These are phyloP conservation scores for Heptranchias perlo DNA, from an alignment of 2,113 vertebrate species.

Conservation along the genomic window DNA sequence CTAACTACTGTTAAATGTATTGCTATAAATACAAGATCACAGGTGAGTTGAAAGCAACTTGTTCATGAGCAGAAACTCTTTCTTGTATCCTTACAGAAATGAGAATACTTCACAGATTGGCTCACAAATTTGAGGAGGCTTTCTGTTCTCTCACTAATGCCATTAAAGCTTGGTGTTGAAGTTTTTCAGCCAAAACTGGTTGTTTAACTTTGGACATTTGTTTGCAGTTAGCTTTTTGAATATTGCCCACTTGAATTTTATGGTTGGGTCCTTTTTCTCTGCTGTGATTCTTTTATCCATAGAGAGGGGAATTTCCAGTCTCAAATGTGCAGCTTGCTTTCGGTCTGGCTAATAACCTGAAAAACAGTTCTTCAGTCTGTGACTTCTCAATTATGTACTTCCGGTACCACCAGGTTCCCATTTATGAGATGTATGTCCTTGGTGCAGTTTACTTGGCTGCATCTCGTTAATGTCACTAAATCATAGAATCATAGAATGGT, in stretches of 20 bases:
- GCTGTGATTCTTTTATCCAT: not conserved
- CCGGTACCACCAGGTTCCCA: not conserved
- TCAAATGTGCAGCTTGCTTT: not conserved
- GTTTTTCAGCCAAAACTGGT: not conserved
- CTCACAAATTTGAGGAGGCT: not conserved
- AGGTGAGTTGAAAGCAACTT: not conserved
- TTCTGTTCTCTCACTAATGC: not conserved
- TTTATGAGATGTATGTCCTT: not conserved
- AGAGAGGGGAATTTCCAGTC: not conserved
- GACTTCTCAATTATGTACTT: too few relatives aligned
- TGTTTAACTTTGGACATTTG: not conserved
- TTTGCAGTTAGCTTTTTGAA: not conserved
- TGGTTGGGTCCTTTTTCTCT: not conserved
- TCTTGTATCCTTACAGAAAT: not conserved
- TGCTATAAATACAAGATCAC: not conserved
- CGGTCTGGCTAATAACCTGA: not conserved
- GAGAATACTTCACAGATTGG: not conserved
- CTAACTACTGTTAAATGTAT: not conserved
- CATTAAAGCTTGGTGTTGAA: not conserved
- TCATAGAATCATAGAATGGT: too few relatives aligned
- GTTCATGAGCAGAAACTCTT: not conserved
- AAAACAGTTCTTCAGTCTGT: not conserved
- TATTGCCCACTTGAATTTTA: not conserved
- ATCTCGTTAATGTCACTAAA: not conserved
- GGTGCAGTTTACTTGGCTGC: not conserved